These are phyloP conservation scores for Conger conger DNA, from an alignment of 2,113 vertebrate genomes.

Conservation along the genomic window DNA sequence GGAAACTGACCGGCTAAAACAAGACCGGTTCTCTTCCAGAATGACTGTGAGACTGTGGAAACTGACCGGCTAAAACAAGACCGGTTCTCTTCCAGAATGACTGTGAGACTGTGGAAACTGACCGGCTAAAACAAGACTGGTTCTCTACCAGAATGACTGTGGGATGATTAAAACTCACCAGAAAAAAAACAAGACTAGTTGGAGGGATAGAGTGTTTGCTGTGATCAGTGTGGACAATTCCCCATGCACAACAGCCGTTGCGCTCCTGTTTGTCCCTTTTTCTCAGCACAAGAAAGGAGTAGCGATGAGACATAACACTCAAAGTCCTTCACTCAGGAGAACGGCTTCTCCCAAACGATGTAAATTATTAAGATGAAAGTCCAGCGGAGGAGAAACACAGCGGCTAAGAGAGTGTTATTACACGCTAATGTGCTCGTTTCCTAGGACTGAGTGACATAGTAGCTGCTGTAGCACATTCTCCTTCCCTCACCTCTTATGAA, in stretches of 20 bases:
- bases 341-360: background rate
- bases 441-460: background rate
- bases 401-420: background rate
- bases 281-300: background rate
- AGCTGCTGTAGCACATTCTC: background rate
- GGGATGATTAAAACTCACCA: background rate
- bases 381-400: background rate
- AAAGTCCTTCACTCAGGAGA: background rate
- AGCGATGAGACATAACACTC: background rate
- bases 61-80: background rate
- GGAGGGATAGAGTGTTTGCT: background rate
- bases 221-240: no score
- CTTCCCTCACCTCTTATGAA: background rate
- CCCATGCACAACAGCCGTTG: background rate
- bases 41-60: background rate
- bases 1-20: background rate
- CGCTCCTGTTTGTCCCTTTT: background rate
- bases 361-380: background rate
- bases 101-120: background rate
- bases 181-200: no score
- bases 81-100: background rate
- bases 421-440: background rate
- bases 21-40: background rate
- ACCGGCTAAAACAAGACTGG: background rate
- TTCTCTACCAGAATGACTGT: background rate